Evolutionary conservation across 2,888 invertebrate species (phyloP), one percentile per base, ranked within the genome.

Genomic region (Pristionchus mayeri): DNA sequence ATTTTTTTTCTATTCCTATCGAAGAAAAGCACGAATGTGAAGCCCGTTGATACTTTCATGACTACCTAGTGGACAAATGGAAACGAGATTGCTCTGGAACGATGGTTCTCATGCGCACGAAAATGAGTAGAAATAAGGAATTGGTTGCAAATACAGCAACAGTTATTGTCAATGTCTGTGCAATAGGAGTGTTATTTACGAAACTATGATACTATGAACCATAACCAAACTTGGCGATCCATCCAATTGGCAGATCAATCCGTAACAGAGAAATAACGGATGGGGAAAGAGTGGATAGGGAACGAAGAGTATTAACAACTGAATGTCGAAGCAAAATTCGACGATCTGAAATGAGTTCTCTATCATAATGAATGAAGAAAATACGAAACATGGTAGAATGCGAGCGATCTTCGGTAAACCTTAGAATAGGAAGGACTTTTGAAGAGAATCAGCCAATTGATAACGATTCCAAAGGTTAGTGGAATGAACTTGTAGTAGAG

Each of bases 41-140:
- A 71, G 71, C 40, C 71, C n/a, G n/a, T n/a, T n/a, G n/a, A n/a
- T n/a, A n/a, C n/a, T n/a, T n/a, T n/a, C n/a, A n/a, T n/a, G n/a
- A n/a, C n/a, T n/a, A n/a, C n/a, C n/a, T n/a, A n/a, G n/a, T n/a
- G n/a, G n/a, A n/a, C n/a, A n/a, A n/a, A n/a, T n/a, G 40, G 24
- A 44, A 71, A 16, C 13, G 37, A 1, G 40, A 40, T 3, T 30
- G 0, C 0, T 21, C 40, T 0, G 71, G 71, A 4, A 71, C 71
- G n/a, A 71, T 71, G 0, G 24, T 71, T 11, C 71, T 40, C 71
- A 71, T 71, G 21, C 71, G 71, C n/a, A 71, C n/a, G 40, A 71
- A 71, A 44, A 71, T 71, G 0, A 71, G 71, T 0, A 71, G n/a
- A 16, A 71, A 71, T 1, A 24, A 4, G 2, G 71, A 71, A 71